Conservation (phyloP, 2,888 invertebrate genomes). For the Neuroscelio doddi region DNA sequence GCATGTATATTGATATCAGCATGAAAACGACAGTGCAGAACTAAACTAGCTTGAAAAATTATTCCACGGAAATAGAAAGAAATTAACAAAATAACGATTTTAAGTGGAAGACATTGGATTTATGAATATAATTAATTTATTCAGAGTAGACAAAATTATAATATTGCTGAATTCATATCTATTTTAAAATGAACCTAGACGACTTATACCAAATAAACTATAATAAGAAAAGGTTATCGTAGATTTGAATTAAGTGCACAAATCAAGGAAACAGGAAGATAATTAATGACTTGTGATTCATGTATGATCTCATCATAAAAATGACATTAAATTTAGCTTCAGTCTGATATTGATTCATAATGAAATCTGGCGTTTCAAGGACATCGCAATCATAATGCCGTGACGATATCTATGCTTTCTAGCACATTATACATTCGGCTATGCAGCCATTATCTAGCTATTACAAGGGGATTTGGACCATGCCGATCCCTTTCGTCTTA, state of each 20-base stretch:
- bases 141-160: too few species aligned
- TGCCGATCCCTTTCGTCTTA: constrained; percentile 41
- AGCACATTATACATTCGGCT: constrained; percentile 40
- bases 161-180: too few species aligned
- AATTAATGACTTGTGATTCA: too few species aligned
- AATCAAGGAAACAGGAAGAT: too few species aligned
- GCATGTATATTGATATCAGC: constrained; percentile 16
- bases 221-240: too few species aligned
- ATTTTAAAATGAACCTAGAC: too few species aligned
- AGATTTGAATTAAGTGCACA: too few species aligned
- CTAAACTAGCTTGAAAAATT: constrained; percentile 10
- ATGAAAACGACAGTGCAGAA: constrained; percentile 61
- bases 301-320: too few species aligned
- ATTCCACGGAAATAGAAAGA: not conserved
- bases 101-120: not conserved
- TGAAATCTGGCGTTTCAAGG: constrained; percentile 34
- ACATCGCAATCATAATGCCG: constrained; percentile 33
- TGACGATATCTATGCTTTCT: constrained; percentile 41
- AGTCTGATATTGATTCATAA: too few species aligned
- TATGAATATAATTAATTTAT: too few species aligned
- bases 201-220: too few species aligned
- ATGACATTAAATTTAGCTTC: too few species aligned
- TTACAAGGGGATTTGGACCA: constrained; percentile 43
- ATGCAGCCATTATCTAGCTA: constrained; percentile 35
- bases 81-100: not conserved